Percentiles rank a stretch among this genome's conserved stretches.
These are phyloP conservation scores for Dromius quadrimaculatus DNA, from an alignment of 2,888 invertebrate species.

Conservation along the genomic window DNA sequence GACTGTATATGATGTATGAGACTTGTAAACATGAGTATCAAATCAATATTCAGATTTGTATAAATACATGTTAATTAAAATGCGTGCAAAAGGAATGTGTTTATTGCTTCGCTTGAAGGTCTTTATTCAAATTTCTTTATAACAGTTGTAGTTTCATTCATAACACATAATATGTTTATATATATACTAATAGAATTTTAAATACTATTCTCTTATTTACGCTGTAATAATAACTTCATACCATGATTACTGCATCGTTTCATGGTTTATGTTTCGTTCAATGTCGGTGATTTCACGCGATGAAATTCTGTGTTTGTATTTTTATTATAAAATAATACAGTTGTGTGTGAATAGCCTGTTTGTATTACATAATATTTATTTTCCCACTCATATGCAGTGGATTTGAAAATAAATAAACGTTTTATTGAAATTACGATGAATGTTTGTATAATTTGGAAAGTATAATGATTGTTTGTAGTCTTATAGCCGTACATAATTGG, in stretches of 20 bases:
- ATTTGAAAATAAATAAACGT: neutral
- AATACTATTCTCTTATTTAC: no score
- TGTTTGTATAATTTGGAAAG: no score
- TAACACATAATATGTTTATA: conserved; percentile 6
- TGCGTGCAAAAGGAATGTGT: neutral
- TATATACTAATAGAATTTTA: conserved; percentile 1
- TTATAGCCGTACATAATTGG: no score
- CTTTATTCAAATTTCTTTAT: neutral
- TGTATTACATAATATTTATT: neutral
- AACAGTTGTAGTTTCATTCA: conserved; percentile 2
- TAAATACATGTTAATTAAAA: neutral
- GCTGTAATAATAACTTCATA: neutral
- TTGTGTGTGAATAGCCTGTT: neutral
- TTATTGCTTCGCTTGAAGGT: conserved; percentile 5
- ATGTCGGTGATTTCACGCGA: neutral
- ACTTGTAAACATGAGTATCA: neutral
- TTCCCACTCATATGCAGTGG: neutral
- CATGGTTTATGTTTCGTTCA: neutral
- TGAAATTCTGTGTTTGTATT: neutral
- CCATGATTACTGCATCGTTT: neutral
- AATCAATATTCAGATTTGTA: neutral
- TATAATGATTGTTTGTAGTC: no score
- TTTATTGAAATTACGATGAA: neutral
- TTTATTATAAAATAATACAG: neutral
- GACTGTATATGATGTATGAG: no score